Percentiles rank a stretch among this genome's conserved stretches.
Conservation (phyloP, 1,140 invertebrate species). For the Penaeus japonicus region DNA sequence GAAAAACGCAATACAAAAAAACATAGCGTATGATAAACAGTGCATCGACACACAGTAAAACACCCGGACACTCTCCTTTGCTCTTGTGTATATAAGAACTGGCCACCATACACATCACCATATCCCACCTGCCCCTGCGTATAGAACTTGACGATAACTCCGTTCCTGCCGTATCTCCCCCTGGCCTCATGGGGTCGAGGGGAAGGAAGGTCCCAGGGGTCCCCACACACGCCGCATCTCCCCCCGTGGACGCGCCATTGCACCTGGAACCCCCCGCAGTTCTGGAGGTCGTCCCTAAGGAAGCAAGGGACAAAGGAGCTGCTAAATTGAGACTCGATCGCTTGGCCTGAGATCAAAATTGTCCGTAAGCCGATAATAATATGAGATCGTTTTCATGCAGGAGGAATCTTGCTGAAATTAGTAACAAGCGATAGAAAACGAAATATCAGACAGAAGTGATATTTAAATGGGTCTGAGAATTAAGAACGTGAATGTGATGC, state of each 20-base stretch:
- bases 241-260: conserved; percentile 63
- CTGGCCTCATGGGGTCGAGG: conserved; percentile 62
- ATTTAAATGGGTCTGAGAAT: no score
- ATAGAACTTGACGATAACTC: conserved; percentile 49
- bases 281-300: conserved; percentile 29
- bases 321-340: background rate
- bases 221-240: conserved; percentile 67
- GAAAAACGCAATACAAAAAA: background rate
- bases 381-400: background rate
- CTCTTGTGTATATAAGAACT: background rate
- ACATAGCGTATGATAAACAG: background rate
- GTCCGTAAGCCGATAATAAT: background rate
- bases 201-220: conserved; percentile 60
- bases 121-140: conserved; percentile 56
- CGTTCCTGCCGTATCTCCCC: conserved; percentile 50
- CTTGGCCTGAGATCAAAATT: background rate
- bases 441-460: no score
- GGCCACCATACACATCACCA: background rate
- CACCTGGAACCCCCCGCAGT: conserved; percentile 28
- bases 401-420: no score
- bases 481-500: background rate
- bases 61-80: background rate
- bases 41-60: background rate
- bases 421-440: no score
- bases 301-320: background rate